phyloP scores from a whole-genome alignment of 2,888 invertebrate species.

The Sinhomidia bicolor region DNA sequence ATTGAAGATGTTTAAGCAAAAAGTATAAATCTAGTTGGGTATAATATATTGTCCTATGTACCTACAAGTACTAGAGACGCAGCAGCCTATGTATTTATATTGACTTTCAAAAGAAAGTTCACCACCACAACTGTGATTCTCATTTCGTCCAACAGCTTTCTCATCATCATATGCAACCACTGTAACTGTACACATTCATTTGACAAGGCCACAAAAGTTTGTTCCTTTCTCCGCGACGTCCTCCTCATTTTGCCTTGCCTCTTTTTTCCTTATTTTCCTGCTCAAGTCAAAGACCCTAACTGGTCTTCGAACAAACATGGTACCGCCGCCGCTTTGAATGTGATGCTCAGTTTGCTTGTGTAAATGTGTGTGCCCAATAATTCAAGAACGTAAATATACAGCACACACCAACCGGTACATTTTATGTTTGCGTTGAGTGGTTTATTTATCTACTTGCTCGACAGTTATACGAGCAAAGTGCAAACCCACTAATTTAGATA shows the following conservation, averaged over 20 bases:
- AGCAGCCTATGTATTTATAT: too few species aligned
- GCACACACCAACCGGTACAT: background rate
- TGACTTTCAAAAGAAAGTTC: slow-evolving; percentile 16
- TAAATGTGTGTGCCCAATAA: background rate
- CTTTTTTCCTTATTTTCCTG: slow-evolving; percentile 61
- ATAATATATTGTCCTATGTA: too few species aligned
- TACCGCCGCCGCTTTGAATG: background rate
- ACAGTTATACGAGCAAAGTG: slow-evolving; percentile 26
- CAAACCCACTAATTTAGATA: slow-evolving; percentile 33
- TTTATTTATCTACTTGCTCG: background rate
- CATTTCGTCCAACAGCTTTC: slow-evolving; percentile 39
- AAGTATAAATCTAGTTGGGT: too few species aligned
- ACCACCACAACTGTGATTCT: slow-evolving; percentile 26
- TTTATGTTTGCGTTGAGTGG: background rate
- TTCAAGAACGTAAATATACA: background rate
- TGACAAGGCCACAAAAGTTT: slow-evolving; percentile 71
- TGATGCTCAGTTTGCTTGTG: background rate
- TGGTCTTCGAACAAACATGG: slow-evolving; percentile 8
- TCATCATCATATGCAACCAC: slow-evolving; percentile 25
- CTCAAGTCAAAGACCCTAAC: slow-evolving; percentile 68
- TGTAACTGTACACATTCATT: slow-evolving; percentile 53
- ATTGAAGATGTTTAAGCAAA: too few species aligned
- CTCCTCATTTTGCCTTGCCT: slow-evolving; percentile 34
- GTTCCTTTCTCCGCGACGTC: slow-evolving; percentile 53
- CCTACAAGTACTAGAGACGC: too few species aligned